These are phyloP conservation scores for Aphidoletes aphidimyza DNA, from an alignment of 2,888 invertebrate genomes.

Conservation along the genomic window DNA sequence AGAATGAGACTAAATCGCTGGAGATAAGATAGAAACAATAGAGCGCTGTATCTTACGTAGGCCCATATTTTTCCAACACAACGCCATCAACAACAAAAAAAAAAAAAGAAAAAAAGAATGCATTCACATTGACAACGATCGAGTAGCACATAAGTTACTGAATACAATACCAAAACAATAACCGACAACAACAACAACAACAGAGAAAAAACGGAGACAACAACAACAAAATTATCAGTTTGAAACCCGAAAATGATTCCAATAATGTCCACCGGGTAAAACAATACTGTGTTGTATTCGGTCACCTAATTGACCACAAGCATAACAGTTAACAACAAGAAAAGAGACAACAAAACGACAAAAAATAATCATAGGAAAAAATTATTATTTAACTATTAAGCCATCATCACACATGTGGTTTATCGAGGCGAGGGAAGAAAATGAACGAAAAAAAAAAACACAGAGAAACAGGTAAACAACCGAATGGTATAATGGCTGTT, in stretches of 20 bases:
- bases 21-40: slow-evolving; percentile 16
- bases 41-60: background rate
- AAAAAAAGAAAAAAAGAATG: background rate
- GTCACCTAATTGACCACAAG: slow-evolving; percentile 50
- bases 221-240: background rate
- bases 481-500: background rate
- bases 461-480: slow-evolving; percentile 22
- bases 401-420: slow-evolving; percentile 52
- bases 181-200: background rate
- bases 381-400: slow-evolving; percentile 54
- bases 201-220: background rate
- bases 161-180: background rate
- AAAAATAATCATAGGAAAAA: slow-evolving; percentile 18
- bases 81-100: background rate
- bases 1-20: background rate
- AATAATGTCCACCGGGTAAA: slow-evolving; percentile 50
- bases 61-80: background rate
- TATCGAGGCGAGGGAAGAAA: background rate
- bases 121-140: background rate
- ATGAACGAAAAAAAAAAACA: too few species aligned
- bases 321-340: background rate
- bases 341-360: background rate
- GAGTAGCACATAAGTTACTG: background rate
- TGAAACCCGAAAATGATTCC: slow-evolving; percentile 26
- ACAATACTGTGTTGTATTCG: background rate